phyloP scores from a whole-genome alignment of 30 jellyfish, hydroid and myxozoan species.

The Cassiopea xamachana region DNA sequence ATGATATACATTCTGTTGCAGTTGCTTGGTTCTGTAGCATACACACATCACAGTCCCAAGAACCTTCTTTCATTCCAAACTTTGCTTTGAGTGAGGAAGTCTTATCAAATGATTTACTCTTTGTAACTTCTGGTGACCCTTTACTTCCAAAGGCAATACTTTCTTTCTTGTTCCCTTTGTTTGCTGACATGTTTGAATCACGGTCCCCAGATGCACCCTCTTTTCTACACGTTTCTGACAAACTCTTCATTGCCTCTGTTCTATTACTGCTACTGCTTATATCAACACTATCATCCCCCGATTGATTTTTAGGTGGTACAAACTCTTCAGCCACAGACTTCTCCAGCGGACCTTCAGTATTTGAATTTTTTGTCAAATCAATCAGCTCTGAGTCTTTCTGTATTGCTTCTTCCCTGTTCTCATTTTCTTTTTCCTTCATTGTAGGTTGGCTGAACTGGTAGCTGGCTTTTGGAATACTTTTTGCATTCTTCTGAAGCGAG shows the following conservation, averaged over 20 bases:
- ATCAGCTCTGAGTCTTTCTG: not conserved
- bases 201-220: constrained; percentile 75
- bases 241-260: not conserved
- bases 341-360: not conserved
- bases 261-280: constrained; percentile 45
- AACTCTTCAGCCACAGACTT: too few species aligned
- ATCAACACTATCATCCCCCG: constrained; percentile 21
- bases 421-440: constrained; percentile 13
- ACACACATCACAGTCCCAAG: constrained; percentile 89
- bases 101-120: not conserved
- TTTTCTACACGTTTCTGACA: not conserved
- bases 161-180: constrained; percentile 1
- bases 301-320: too few species aligned
- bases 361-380: not conserved
- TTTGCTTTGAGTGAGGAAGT: constrained; percentile 10
- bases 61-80: constrained; percentile 49
- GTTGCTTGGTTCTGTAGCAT: constrained; percentile 55
- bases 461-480: not conserved
- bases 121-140: not conserved
- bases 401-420: not conserved
- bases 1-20: constrained; percentile 66
- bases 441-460: constrained; percentile 80
- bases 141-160: constrained; percentile 74
- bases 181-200: constrained; percentile 57
- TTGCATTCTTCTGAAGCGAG: not conserved